These are phyloP conservation scores for Apaloderma vittatum DNA, from an alignment of 2,113 vertebrate genomes.

Conservation along the genomic window DNA sequence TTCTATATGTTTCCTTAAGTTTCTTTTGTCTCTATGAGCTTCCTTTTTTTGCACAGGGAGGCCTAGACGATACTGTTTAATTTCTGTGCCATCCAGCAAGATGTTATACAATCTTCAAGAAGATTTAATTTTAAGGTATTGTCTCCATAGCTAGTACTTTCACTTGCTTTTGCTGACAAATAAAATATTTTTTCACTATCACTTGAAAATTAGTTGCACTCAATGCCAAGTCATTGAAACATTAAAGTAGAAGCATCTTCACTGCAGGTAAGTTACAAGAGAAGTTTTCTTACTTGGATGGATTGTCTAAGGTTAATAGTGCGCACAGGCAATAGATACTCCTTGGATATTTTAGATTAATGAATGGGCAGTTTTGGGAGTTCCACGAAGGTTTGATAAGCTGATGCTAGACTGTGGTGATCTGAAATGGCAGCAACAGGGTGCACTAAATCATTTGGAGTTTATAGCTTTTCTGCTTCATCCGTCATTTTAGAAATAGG, in stretches of 20 bases:
- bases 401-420: not conserved
- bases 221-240: not conserved
- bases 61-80: not conserved
- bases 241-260: not conserved
- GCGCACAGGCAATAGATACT: not conserved
- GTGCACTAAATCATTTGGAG: not conserved
- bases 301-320: not conserved
- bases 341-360: not conserved
- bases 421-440: not conserved
- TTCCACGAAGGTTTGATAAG: not conserved
- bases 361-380: not conserved
- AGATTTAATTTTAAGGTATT: not conserved
- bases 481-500: not conserved
- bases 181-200: not conserved
- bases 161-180: not conserved
- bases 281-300: not conserved
- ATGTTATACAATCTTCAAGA: not conserved
- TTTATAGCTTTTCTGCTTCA: constrained; percentile 16
- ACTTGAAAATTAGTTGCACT: not conserved
- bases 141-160: not conserved
- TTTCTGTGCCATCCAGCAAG: not conserved
- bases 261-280: not conserved
- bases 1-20: not conserved
- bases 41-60: not conserved
- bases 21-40: not conserved